Percentiles rank a stretch among this genome's conserved stretches.
phyloP scores from a whole-genome alignment of 1,140 invertebrate species.

The Drosophila parabipectinata region DNA sequence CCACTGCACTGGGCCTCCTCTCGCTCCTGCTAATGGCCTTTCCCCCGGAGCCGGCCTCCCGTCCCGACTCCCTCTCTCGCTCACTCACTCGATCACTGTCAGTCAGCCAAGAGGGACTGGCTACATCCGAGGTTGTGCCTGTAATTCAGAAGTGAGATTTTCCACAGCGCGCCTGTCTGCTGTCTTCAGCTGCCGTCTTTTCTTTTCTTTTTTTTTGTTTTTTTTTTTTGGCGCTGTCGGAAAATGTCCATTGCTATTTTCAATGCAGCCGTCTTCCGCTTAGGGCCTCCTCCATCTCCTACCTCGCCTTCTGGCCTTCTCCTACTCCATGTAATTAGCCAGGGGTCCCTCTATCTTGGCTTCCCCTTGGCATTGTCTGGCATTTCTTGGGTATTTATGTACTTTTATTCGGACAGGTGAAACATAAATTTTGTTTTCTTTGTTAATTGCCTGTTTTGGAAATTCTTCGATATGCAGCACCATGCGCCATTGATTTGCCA shows the following conservation, averaged over 20 bases:
- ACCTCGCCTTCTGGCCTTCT: constrained; percentile 10
- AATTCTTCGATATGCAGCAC: constrained; percentile 49
- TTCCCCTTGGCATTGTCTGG: constrained; percentile 50
- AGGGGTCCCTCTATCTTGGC: constrained; percentile 41
- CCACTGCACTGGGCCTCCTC: constrained; percentile 51
- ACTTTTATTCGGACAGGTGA: constrained; percentile 79
- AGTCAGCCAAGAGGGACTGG: constrained; percentile 9
- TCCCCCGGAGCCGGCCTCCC: neutral
- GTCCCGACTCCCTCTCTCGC: constrained; percentile 9
- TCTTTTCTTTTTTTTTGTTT: constrained; percentile 16
- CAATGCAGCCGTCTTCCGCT: constrained; percentile 62
- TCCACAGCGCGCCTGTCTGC: constrained; percentile 73
- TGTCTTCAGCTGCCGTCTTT: constrained; percentile 50
- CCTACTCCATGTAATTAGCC: constrained; percentile 70
- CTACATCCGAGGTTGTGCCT: constrained; percentile 32
- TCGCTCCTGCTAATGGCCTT: constrained; percentile 8
- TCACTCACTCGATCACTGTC: constrained; percentile 41
- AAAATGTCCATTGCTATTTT: constrained; percentile 78
- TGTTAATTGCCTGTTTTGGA: constrained; percentile 74
- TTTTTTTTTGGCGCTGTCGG: constrained; percentile 57
- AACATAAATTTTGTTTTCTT: constrained; percentile 82
- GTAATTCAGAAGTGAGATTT: constrained; percentile 84
- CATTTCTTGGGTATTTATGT: constrained; percentile 71
- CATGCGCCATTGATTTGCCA: constrained; percentile 48
- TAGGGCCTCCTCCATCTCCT: constrained; percentile 12